Conservation (phyloP, 2,113 vertebrate genomes). For the Macheiramphus alcinus region DNA sequence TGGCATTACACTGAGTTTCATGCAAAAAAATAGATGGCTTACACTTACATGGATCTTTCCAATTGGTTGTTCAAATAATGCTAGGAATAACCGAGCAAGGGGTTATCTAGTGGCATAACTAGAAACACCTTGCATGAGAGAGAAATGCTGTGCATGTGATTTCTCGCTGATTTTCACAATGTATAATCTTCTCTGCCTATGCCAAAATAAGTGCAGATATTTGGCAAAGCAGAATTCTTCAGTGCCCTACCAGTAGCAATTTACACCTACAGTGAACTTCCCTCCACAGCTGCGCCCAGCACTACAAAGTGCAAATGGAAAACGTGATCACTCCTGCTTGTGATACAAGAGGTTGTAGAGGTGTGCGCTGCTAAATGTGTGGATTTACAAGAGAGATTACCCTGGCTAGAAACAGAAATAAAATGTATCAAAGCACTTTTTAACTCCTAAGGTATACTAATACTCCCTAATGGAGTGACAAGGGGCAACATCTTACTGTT, state of each 20-base stretch:
- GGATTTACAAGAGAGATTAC: neutral
- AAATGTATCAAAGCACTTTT: neutral
- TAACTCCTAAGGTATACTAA: neutral
- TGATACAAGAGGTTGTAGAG: neutral
- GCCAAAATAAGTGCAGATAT: neutral
- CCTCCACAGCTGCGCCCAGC: neutral
- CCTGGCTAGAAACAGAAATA: neutral
- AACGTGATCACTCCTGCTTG: neutral
- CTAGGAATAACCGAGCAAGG: neutral
- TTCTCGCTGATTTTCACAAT: neutral
- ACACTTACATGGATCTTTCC: neutral
- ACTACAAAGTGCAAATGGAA: slow-evolving; percentile 31
- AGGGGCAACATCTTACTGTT: neutral
- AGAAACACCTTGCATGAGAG: neutral
- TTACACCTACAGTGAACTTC: neutral
- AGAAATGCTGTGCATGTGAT: neutral
- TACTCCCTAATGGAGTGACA: neutral
- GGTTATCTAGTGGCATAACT: neutral
- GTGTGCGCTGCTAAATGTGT: neutral
- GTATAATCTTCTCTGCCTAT: neutral
- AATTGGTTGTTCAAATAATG: neutral
- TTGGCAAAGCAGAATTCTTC: neutral
- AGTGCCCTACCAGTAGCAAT: neutral
- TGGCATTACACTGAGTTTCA: neutral
- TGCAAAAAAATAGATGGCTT: neutral